Percentiles rank a stretch among this genome's conserved stretches.
Conservation (phyloP, 2,797 vertebrate genomes). For the Kryptolebias ocellatus region DNA sequence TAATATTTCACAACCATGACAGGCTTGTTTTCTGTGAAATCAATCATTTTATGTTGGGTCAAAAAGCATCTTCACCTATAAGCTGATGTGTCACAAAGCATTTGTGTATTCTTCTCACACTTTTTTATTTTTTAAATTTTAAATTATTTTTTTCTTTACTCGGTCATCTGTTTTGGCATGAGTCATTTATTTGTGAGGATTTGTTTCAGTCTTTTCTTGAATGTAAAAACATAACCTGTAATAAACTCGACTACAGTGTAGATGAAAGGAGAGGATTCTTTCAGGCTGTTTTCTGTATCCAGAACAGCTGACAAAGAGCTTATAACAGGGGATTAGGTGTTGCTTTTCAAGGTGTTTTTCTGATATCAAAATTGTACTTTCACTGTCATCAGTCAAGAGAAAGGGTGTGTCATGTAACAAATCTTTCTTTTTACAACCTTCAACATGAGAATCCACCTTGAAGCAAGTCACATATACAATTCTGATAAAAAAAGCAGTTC, state of each 20-base stretch:
- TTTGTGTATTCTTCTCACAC: conserved; percentile 6
- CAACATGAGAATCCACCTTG: too few species aligned
- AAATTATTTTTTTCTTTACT: conserved; percentile 43
- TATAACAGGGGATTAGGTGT: conserved; percentile 66
- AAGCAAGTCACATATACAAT: not conserved
- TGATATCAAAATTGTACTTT: conserved; percentile 63
- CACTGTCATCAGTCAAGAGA: conserved; percentile 54
- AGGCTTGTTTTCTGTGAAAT: conserved; percentile 15
- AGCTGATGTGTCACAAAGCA: not conserved
- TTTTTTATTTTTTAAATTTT: conserved; percentile 17
- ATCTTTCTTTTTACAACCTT: conserved; percentile 24
- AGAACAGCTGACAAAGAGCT: conserved; percentile 72
- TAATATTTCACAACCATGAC: conserved; percentile 19
- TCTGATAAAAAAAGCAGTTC: not conserved
- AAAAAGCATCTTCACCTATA: not conserved
- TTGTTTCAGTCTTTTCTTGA: conserved; percentile 58
- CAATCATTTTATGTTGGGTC: conserved; percentile 14
- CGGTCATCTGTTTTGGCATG: conserved; percentile 27
- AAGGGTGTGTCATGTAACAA: conserved; percentile 60
- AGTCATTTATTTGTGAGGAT: conserved; percentile 48
- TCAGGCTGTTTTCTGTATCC: conserved; percentile 55
- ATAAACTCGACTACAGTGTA: conserved; percentile 46
- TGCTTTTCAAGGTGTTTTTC: conserved; percentile 67
- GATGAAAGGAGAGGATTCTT: conserved; percentile 55
- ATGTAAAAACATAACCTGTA: conserved; percentile 39